Evolutionary conservation across 2,113 vertebrate species (phyloP).

Genomic region (Syngnathus floridae): DNA sequence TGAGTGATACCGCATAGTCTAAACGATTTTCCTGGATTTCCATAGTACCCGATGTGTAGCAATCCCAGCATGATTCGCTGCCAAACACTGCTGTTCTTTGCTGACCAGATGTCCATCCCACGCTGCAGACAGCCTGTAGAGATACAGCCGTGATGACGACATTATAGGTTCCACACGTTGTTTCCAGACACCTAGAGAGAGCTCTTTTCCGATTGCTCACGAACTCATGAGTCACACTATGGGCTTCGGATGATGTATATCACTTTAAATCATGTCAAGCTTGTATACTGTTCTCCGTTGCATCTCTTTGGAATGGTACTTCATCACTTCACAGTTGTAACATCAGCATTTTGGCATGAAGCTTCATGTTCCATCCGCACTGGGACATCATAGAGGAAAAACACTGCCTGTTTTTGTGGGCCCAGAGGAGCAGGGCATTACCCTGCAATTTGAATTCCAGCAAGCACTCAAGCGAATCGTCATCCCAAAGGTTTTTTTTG

Average conservation of each 20-base stretch:
- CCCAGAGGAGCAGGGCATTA: not conserved
- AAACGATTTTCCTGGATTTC: not conserved
- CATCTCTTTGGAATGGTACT: slow-evolving; percentile 12
- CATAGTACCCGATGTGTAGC: not conserved
- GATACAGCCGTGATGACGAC: slow-evolving; percentile 20
- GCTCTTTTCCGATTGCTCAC: slow-evolving; percentile 14
- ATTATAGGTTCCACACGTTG: slow-evolving; percentile 5
- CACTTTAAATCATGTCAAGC: not conserved
- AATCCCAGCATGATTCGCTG: slow-evolving; percentile 15
- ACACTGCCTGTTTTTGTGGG: slow-evolving; percentile 33
- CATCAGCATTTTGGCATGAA: slow-evolving; percentile 30
- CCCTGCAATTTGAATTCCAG: slow-evolving; percentile 38
- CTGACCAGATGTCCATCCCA: slow-evolving; percentile 47
- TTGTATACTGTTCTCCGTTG: slow-evolving; percentile 10
- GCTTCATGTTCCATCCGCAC: slow-evolving; percentile 31
- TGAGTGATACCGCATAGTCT: not conserved
- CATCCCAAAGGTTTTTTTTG: slow-evolving; percentile 4
- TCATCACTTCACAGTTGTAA: slow-evolving; percentile 33
- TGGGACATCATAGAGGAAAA: slow-evolving; percentile 32
- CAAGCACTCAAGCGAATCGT: slow-evolving; percentile 37
- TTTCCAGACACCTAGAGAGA: slow-evolving; percentile 6
- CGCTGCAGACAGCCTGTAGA: slow-evolving; percentile 18
- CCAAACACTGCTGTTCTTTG: slow-evolving; percentile 22
- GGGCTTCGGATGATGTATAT: slow-evolving; percentile 1
- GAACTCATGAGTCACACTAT: slow-evolving; percentile 14